Base-by-base conservation (phyloP, 2,797 vertebrate species). In the Cirrhinus molitorella region DNA sequence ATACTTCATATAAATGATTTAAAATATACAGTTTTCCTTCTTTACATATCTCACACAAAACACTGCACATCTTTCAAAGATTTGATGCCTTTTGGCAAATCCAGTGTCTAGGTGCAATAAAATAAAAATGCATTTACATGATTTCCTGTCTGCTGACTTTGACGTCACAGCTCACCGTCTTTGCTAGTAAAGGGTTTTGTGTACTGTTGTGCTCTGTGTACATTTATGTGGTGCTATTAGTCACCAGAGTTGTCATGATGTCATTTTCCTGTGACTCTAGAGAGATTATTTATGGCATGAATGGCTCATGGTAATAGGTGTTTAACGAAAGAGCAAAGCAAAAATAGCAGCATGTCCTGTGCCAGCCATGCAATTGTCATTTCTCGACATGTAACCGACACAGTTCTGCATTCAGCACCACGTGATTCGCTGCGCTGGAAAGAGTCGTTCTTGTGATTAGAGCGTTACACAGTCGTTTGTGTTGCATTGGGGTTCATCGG, bases 391-490 rank as follows among this genome's bases (percentile, higher is more conserved):
- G 53, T n/a, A 74, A n/a, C 51, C 0, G 53, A 40, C 25, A 79
- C 51, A 71, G 55, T 21, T 79, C 67, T 11, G 57, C 85, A 59
- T 82, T 76, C 81, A 72, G 79, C n/a, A 17, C 19, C 16, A 31
- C 53, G 47, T 65, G 87, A 75, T 70, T 45, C 65, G 67, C 68
- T 55, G 81, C 77, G 11, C 74, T 43, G 66, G 21, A 77, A 80
- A 61, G 65, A 40, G 85, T 66, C 65, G 47, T 77, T 76, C 73
- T 61, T n/a, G 43, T 85, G 80, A 83, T 80, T 80, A 86, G 65
- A 83, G 83, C 53, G 16, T 55, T 28, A 43, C 21, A n/a, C 47
- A 61, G 70, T 86, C 82, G 47, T 61, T 40, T 61, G 79, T 80
- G 66, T 61, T 61, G 55, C 68, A 40, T 37, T 76, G 81, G 70